Conservation (phyloP, 2,888 invertebrate genomes). For the Mythimna vitellina region DNA sequence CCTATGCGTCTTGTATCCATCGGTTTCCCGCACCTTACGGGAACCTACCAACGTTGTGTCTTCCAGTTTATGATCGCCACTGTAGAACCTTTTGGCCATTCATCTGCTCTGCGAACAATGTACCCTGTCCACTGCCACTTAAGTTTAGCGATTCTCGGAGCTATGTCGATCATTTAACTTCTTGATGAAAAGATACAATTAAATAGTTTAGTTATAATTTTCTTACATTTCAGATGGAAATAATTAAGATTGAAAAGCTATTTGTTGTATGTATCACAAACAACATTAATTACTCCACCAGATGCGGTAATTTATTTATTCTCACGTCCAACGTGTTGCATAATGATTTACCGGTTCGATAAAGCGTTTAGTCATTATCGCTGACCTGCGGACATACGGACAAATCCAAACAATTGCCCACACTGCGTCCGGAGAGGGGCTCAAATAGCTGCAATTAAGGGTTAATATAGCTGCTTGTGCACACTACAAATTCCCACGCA, state of each 20-base stretch:
- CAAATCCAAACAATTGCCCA: constrained; percentile 70
- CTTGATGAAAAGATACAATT: neutral
- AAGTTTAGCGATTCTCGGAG: too few species aligned
- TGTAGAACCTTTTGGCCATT: too few species aligned
- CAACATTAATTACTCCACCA: neutral
- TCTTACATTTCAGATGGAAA: neutral
- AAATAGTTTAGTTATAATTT: neutral
- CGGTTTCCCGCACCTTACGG: too few species aligned
- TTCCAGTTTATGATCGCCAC: too few species aligned
- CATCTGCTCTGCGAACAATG: too few species aligned
- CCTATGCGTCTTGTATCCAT: too few species aligned
- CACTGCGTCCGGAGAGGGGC: constrained; percentile 58
- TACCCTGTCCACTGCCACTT: too few species aligned
- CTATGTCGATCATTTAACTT: too few species aligned
- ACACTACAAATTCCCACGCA: constrained; percentile 77
- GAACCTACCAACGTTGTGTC: too few species aligned
- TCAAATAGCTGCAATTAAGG: constrained; percentile 75
- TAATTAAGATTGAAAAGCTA: neutral
- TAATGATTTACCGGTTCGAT: constrained; percentile 79
- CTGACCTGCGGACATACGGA: constrained; percentile 70
- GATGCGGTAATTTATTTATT: constrained; percentile 58
- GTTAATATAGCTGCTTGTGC: constrained; percentile 74
- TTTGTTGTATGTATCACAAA: neutral
- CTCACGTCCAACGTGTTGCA: constrained; percentile 70
- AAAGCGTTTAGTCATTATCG: constrained; percentile 77